These are phyloP conservation scores for Amphimedon queenslandica DNA, from an alignment of 37 sponge, comb jelly and placozoan species.

Conservation along the genomic window DNA sequence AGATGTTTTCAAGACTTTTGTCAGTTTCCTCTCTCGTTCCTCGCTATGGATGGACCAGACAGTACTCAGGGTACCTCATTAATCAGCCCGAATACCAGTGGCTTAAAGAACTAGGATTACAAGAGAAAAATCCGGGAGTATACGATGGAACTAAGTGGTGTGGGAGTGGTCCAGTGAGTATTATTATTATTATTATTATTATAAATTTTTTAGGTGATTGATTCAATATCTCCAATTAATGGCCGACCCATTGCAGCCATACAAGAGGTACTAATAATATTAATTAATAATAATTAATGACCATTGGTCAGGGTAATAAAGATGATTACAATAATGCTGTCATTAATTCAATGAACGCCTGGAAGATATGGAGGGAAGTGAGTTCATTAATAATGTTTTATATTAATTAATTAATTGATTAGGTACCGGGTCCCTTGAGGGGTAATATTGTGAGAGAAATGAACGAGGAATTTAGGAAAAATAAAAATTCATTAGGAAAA, in stretches of 20 bases:
- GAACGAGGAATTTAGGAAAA: slow-evolving; percentile 74
- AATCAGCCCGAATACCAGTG: slow-evolving; percentile 81
- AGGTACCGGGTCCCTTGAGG: slow-evolving; percentile 90
- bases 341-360: slow-evolving; percentile 60
- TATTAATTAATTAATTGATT: no score
- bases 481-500: slow-evolving; percentile 63
- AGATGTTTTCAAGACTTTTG: no score
- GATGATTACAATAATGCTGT: slow-evolving; percentile 81
- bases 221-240: no score
- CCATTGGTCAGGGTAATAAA: no score
- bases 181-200: neutral
- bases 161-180: slow-evolving; percentile 51
- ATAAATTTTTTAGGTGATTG: no score
- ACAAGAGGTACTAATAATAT: no score
- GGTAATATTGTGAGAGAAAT: slow-evolving; percentile 92
- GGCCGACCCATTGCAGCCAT: no score
- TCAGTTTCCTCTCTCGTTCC: no score
- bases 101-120: slow-evolving; percentile 75
- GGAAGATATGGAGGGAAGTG: slow-evolving; percentile 87
- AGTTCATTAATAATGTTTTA: no score
- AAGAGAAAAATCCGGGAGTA: slow-evolving; percentile 85
- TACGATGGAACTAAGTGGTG: slow-evolving; percentile 91
- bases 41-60: no score
- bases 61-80: slow-evolving; percentile 12
- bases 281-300: no score